Conservation (phyloP, 2,113 vertebrate species). For the Coreoperca whiteheadi region DNA sequence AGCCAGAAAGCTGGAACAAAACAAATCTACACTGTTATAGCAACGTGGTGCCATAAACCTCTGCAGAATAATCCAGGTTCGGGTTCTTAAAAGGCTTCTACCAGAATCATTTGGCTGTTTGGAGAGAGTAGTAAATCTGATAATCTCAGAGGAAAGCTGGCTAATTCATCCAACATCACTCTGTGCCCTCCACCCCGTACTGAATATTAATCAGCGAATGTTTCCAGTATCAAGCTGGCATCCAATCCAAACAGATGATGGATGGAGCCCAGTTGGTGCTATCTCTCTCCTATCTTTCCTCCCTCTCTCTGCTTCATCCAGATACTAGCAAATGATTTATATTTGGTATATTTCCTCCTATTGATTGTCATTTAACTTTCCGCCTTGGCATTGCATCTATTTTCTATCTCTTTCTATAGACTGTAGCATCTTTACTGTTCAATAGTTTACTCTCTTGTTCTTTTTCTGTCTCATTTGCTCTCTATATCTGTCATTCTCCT, state of each 20-base stretch:
- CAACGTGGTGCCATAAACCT: constrained; percentile 17
- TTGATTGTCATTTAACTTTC: constrained; percentile 61
- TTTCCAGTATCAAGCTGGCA: constrained; percentile 78
- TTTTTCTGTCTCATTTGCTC: constrained; percentile 13
- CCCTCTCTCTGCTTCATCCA: constrained; percentile 46
- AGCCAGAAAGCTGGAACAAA: constrained; percentile 33
- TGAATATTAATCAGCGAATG: constrained; percentile 82
- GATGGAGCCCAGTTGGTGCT: constrained; percentile 75
- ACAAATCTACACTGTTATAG: constrained; percentile 3
- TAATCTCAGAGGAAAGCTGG: constrained; percentile 62
- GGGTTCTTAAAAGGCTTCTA: constrained; percentile 29
- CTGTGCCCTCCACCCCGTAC: constrained; percentile 58
- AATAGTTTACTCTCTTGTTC: constrained; percentile 1
- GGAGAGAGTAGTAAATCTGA: constrained; percentile 43
- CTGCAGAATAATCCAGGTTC: constrained; percentile 28
- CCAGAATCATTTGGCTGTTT: constrained; percentile 22
- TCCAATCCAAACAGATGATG: constrained; percentile 78
- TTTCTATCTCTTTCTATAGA: constrained; percentile 8
- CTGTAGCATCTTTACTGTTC: background rate
- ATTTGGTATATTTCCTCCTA: constrained; percentile 60
- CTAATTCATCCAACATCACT: constrained; percentile 73
- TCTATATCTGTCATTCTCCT: constrained; percentile 2
- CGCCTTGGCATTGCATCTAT: constrained; percentile 15
- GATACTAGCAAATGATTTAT: constrained; percentile 73
- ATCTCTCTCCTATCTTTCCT: constrained; percentile 49